These are phyloP conservation scores for Pseudachorutes palmiensis DNA, from an alignment of 1,140 invertebrate species.

Conservation along the genomic window DNA sequence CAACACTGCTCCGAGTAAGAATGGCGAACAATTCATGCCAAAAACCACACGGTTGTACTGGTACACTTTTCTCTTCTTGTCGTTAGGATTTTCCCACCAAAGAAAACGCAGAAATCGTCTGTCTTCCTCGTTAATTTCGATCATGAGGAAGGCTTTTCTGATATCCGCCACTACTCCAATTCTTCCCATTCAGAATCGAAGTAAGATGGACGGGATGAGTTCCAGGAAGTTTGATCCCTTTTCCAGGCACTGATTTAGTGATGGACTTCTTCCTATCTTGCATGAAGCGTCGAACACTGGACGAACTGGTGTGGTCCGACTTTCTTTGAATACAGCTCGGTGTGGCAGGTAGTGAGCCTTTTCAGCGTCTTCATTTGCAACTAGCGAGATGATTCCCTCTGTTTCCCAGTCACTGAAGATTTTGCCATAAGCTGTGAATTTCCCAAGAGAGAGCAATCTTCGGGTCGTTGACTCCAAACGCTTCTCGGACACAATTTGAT, in stretches of 20 bases:
- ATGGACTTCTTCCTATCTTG: constrained; percentile 34
- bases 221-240: constrained; percentile 43
- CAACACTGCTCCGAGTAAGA: constrained; percentile 25
- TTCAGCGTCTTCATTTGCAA: constrained; percentile 24
- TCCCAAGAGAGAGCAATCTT: constrained; percentile 35
- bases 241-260: constrained; percentile 42
- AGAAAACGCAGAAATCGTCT: constrained; percentile 29
- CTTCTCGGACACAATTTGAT: constrained; percentile 32
- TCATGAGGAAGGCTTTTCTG: constrained; percentile 44
- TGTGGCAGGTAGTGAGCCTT: constrained; percentile 39
- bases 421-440: constrained; percentile 39
- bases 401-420: constrained; percentile 40
- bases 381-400: constrained; percentile 39
- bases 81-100: constrained; percentile 20
- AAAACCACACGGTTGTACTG: constrained; percentile 30
- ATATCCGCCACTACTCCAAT: constrained; percentile 43
- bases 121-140: constrained; percentile 38
- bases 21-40: constrained; percentile 29
- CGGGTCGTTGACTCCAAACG: constrained; percentile 29
- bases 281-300: constrained; percentile 40
- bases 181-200: constrained; percentile 41
- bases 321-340: constrained; percentile 39
- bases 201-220: constrained; percentile 41
- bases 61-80: constrained; percentile 9
- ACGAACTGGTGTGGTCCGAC: constrained; percentile 39